Evolutionary conservation across 2,113 vertebrate genomes (phyloP), one percentile per base, ranked within the genome.

Genomic region (Tragelaphus imberbis): DNA sequence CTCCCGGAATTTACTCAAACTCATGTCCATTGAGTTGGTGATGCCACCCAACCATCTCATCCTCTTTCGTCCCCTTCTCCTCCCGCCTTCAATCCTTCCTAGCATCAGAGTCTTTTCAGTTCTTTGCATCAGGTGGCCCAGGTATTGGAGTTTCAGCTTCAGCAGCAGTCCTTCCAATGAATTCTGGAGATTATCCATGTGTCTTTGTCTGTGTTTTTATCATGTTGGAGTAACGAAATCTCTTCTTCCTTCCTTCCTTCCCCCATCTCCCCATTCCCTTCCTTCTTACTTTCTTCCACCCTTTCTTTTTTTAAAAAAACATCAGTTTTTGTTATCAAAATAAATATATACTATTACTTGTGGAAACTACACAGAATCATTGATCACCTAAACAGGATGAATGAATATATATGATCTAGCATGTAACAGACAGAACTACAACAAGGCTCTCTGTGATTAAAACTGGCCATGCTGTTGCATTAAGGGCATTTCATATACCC

Each of bases 401-500:
- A 49, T 55, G n/a, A 25, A 33, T 14, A 21, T 1, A 10, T 53
- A 23, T 25, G 28, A 84, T 25, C 49, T 84, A 13, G n/a, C 30
- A 27, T 5, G 36, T 19, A 53, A 82, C 10, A 71, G 28, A 16
- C 25, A 58, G 2, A 58, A 79, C 8, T 21, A 49, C 23, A 27
- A 58, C 11, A 28, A 53, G 23, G n/a, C 8, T 25, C 6, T 59
- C 44, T 49, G 0, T 3, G 2, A 14, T 44, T 44, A 23, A 8
- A 5, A 13, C 11, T 0, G 7, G 19, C 17, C 47, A 27, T 7
- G 2, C 10, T 6, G 13, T 5, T 44, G 27, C 9, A 53, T n/a
- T 5, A n/a, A 71, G 33, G 28, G 2, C 8, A 79, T 13, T 88
- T 33, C 15, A 8, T 2, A 63, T 13, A 21, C 63, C 5, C 19